These are phyloP conservation scores for Pandemis heparana DNA, from an alignment of 2,888 invertebrate species.

Conservation along the genomic window DNA sequence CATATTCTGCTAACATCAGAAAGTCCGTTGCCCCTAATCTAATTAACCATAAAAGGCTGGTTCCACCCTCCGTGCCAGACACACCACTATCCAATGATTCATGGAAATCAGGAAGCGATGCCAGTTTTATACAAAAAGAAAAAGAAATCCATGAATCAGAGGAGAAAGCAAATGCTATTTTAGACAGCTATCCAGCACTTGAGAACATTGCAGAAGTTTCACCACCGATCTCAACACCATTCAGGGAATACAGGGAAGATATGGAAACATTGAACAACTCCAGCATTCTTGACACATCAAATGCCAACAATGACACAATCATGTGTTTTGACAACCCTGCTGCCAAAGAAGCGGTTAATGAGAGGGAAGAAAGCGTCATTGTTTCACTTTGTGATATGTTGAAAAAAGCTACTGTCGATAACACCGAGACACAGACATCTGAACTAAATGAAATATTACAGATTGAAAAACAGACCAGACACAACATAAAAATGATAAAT, in stretches of 20 bases:
- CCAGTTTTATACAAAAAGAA: constrained; percentile 74
- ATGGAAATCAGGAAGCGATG: constrained; percentile 71
- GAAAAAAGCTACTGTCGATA: constrained; percentile 66
- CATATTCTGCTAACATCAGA: constrained; percentile 47
- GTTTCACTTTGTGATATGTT: constrained; percentile 73
- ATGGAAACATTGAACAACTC: constrained; percentile 69
- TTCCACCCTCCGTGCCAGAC: constrained; percentile 53
- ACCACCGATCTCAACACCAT: constrained; percentile 73
- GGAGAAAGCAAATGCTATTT: constrained; percentile 54
- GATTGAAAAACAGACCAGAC: constrained; percentile 61
- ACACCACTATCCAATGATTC: constrained; percentile 69
- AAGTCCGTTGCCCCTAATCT: constrained; percentile 45
- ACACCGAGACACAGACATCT: constrained; percentile 50
- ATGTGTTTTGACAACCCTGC: constrained; percentile 69
- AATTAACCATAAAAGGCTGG: constrained; percentile 42
- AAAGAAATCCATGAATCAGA: constrained; percentile 70
- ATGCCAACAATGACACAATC: constrained; percentile 64
- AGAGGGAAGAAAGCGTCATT: constrained; percentile 72
- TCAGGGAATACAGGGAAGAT: constrained; percentile 70
- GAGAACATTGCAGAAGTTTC: constrained; percentile 67
- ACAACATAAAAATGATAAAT: constrained; percentile 65
- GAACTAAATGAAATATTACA: constrained; percentile 64
- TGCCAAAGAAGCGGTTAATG: constrained; percentile 52
- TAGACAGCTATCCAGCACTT: constrained; percentile 57
- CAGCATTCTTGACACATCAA: constrained; percentile 60